Evolutionary conservation across 1,140 invertebrate genomes (phyloP).

Genomic region (Rhynchophorus ferrugineus): DNA sequence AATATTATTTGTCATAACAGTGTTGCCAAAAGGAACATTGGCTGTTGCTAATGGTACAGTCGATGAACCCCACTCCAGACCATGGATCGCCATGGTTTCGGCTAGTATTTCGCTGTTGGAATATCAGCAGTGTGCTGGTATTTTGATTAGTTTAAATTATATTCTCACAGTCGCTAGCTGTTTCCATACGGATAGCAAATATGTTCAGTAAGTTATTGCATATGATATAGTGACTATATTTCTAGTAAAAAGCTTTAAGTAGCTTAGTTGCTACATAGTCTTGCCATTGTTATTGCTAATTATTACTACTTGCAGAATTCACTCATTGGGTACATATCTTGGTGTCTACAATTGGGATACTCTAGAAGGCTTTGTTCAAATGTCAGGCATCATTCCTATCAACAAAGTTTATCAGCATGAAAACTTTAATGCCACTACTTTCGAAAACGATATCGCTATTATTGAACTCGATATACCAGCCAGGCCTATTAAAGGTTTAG

Average conservation of each 20-base stretch:
- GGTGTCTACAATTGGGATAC: neutral
- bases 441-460: constrained; percentile 4
- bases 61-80: neutral
- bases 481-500: neutral
- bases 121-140: neutral
- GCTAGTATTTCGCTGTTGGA: neutral
- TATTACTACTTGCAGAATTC: too few species aligned
- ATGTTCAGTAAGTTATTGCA: neutral
- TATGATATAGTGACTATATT: too few species aligned
- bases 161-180: neutral
- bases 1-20: too few species aligned
- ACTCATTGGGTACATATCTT: neutral
- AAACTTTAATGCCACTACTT: constrained; percentile 1
- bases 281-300: too few species aligned
- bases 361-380: neutral
- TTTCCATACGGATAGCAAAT: neutral
- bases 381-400: neutral
- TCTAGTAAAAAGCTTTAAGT: too few species aligned
- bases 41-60: neutral
- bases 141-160: neutral
- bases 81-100: neutral
- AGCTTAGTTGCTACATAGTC: too few species aligned
- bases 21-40: too few species aligned
- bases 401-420: neutral
- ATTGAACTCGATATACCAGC: neutral